phyloP scores from a whole-genome alignment of 2,113 vertebrate genomes.

The Eleginops maclovinus region DNA sequence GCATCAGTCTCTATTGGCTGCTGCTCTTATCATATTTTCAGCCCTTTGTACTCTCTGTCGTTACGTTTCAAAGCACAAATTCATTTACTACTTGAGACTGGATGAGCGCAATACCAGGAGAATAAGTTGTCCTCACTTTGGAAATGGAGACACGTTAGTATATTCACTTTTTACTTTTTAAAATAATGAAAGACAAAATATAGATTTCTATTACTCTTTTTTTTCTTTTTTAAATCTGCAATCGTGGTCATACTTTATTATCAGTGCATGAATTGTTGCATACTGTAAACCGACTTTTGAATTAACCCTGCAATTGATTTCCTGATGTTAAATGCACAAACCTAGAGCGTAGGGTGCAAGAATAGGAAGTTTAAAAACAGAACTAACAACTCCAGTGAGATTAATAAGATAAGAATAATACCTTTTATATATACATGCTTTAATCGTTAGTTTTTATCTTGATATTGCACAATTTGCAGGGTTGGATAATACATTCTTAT shows the following conservation, averaged over 20 bases:
- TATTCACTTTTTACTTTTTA: constrained; percentile 19
- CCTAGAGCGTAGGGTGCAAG: not conserved
- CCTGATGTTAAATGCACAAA: not conserved
- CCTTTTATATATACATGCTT: not conserved
- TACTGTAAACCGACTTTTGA: not conserved
- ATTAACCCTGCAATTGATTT: not conserved
- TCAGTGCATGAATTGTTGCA: not conserved
- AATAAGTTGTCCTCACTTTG: not conserved
- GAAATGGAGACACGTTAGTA: constrained; percentile 66
- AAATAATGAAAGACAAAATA: not conserved
- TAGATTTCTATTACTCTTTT: not conserved
- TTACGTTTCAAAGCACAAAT: constrained; percentile 7
- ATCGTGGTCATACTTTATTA: not conserved
- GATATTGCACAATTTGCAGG: not conserved
- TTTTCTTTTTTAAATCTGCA: not conserved
- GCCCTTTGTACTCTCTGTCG: not conserved
- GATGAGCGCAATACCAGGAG: constrained; percentile 1
- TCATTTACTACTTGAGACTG: not conserved
- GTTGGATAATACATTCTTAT: not conserved
- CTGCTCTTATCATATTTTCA: not conserved
- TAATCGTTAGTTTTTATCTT: not conserved
- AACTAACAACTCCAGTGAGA: not conserved
- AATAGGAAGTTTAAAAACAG: constrained; percentile 12
- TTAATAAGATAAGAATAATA: not conserved
- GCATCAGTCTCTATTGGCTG: constrained; percentile 36